Percentiles rank a stretch among this genome's conserved stretches.
These are phyloP conservation scores for Melipona beecheii DNA, from an alignment of 2,888 invertebrate genomes.

Conservation along the genomic window DNA sequence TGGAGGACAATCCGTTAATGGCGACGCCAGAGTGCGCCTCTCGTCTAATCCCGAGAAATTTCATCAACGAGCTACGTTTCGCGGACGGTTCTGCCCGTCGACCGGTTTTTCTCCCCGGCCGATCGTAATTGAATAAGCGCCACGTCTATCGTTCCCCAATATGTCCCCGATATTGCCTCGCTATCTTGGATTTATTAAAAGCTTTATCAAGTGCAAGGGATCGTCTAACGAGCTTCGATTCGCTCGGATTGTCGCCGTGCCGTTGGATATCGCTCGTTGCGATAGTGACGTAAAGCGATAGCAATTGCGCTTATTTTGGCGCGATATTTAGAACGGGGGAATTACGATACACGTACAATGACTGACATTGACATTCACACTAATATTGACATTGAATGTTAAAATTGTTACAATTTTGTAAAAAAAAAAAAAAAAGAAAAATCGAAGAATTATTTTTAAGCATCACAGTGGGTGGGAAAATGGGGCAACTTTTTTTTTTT, in stretches of 20 bases:
- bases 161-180: constrained; percentile 21
- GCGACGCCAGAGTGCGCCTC: constrained; percentile 17
- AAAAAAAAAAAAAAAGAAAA: too few relatives aligned
- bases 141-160: constrained; percentile 36
- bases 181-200: constrained; percentile 26
- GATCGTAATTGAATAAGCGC: constrained; percentile 54
- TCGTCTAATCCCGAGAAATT: constrained; percentile 57
- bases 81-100: neutral
- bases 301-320: neutral
- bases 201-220: constrained; percentile 4
- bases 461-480: too few relatives aligned
- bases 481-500: too few relatives aligned
- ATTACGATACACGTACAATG: too few relatives aligned
- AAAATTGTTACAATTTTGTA: too few relatives aligned
- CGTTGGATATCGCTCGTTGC: neutral
- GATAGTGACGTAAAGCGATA: neutral
- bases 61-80: constrained; percentile 44
- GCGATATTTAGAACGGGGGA: neutral
- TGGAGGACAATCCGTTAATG: constrained; percentile 64
- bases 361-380: too few relatives aligned
- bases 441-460: too few relatives aligned
- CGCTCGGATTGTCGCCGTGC: neutral
- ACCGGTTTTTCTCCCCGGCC: constrained; percentile 31
- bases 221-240: neutral
- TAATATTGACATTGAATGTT: too few relatives aligned